Evolutionary conservation across 2,797 vertebrate genomes (phyloP).

Genomic region (Fundulus diaphanus): DNA sequence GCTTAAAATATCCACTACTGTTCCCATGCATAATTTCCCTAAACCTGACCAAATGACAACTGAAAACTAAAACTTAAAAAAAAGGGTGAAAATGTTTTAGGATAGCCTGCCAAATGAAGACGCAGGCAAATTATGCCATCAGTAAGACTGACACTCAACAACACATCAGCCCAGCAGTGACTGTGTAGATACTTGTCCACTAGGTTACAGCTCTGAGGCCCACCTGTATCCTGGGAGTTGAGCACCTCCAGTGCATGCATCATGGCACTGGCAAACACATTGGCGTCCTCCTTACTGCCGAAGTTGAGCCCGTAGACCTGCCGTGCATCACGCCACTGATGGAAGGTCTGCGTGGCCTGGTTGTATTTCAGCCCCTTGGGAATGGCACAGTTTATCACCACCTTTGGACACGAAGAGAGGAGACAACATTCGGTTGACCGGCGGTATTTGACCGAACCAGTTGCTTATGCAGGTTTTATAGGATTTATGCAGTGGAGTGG

Average conservation of each 20-base stretch:
- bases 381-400: conserved; percentile 99
- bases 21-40: background rate
- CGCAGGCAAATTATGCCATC: background rate
- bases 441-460: background rate
- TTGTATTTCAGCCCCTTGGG: conserved; percentile 99
- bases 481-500: background rate
- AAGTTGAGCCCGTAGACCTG: conserved; percentile 99
- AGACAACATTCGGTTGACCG: background rate
- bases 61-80: background rate
- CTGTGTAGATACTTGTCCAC: background rate
- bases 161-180: background rate
- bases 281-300: conserved; percentile 99
- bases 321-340: conserved; percentile 97
- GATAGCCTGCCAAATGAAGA: background rate
- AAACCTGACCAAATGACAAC: background rate
- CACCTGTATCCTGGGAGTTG: conserved; percentile 97
- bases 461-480: background rate
- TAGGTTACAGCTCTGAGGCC: conserved; percentile 10
- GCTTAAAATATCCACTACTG: background rate
- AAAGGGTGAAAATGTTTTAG: background rate
- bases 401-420: conserved; percentile 73
- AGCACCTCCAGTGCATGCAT: conserved; percentile 99
- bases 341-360: conserved; percentile 98
- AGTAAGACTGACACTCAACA: background rate
- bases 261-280: conserved; percentile 99